Percentiles rank a stretch among this genome's conserved stretches.
Conservation (phyloP, 2,888 invertebrate species). For the Spodoptera exigua region DNA sequence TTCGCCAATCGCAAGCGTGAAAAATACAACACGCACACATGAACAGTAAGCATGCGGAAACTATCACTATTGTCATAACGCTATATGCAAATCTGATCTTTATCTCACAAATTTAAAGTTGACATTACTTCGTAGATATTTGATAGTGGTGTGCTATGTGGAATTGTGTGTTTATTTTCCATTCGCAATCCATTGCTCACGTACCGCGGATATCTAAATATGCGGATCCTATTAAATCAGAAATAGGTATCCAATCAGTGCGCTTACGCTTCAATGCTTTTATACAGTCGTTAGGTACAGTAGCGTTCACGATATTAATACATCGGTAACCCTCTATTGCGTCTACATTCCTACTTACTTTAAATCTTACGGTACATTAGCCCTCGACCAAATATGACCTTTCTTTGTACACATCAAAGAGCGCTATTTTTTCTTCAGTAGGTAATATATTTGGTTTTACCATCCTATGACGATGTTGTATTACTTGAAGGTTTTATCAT, state of each 20-base stretch:
- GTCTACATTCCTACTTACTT: conserved; percentile 56
- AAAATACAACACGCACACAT: conserved; percentile 46
- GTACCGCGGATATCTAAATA: conserved; percentile 70
- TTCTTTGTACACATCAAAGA: conserved; percentile 27
- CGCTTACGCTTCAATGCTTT: conserved; percentile 69
- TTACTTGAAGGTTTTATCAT: conserved; percentile 23
- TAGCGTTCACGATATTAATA: conserved; percentile 60
- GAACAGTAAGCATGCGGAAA: conserved; percentile 20
- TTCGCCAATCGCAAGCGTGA: conserved; percentile 43
- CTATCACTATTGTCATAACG: conserved; percentile 40
- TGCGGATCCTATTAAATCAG: conserved; percentile 75
- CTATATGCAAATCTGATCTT: conserved; percentile 19
- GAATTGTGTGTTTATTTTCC: conserved; percentile 20
- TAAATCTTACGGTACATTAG: conserved; percentile 46
- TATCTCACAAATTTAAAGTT: conserved; percentile 17
- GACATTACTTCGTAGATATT: conserved; percentile 8
- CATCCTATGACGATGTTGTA: not conserved
- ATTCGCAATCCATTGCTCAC: conserved; percentile 42
- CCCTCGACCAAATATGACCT: conserved; percentile 13
- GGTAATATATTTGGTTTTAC: not conserved
- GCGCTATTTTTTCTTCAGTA: conserved; percentile 23
- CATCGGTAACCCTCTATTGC: conserved; percentile 47
- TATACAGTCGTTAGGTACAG: conserved; percentile 71
- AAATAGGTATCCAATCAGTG: conserved; percentile 84
- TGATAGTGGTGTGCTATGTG: conserved; percentile 22